A percentile compares a stretch with the other conserved stretches of the same genome.
Conservation (phyloP, 2,888 invertebrate species). For the Leuctra nigra region DNA sequence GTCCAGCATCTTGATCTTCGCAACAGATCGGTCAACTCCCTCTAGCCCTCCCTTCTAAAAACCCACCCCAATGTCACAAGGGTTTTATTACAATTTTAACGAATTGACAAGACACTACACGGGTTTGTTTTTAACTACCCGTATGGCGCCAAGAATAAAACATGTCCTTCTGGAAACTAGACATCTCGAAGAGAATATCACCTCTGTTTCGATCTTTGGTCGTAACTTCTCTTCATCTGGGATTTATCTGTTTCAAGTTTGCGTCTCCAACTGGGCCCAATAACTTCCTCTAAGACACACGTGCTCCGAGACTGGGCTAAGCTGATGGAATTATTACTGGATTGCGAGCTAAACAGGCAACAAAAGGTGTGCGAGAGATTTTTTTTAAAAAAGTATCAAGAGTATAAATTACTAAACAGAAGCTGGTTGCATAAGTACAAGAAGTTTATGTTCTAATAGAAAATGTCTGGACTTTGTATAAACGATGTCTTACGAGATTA, state of each 20-base stretch:
- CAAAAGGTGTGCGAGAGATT: constrained; percentile 6
- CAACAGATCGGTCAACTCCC: not conserved
- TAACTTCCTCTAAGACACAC: constrained; percentile 2
- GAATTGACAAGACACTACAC: not conserved
- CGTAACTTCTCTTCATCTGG: not conserved
- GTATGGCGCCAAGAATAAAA: not conserved
- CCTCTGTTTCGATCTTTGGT: not conserved
- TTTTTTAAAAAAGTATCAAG: not conserved
- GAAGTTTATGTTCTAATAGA: constrained; percentile 7
- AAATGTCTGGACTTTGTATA: not conserved
- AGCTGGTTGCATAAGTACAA: not conserved
- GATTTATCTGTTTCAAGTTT: not conserved
- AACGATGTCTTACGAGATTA: constrained; percentile 4
- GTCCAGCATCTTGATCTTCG: too few species aligned
- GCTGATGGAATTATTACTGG: not conserved
- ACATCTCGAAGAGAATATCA: too few species aligned
- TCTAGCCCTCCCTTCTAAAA: too few species aligned
- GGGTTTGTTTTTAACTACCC: not conserved
- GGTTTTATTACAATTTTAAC: too few species aligned
- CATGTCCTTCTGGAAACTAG: too few species aligned
- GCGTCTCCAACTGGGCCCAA: constrained; percentile 1
- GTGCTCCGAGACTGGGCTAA: not conserved
- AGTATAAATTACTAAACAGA: not conserved
- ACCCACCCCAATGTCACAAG: too few species aligned
- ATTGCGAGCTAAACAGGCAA: too few species aligned